Percentiles rank a stretch among this genome's conserved stretches.
phyloP scores from a whole-genome alignment of 2,113 vertebrate species.

The Oryzias javanicus region DNA sequence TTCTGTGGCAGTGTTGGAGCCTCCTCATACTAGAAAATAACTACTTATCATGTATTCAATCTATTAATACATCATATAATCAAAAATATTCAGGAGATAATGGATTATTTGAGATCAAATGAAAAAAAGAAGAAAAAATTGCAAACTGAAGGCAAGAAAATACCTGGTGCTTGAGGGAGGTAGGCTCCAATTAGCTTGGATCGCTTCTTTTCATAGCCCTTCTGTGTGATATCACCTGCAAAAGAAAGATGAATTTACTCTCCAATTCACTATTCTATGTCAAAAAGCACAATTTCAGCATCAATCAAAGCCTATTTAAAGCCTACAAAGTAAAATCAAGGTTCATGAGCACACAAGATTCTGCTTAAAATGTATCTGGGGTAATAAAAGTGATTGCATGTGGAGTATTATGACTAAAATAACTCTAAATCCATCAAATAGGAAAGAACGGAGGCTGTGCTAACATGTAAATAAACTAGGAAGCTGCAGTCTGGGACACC shows the following conservation, averaged over 20 bases:
- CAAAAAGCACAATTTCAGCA: not conserved
- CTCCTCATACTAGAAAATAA: not conserved
- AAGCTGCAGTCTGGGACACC: not conserved
- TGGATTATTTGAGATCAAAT: not conserved
- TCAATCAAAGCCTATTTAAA: not conserved
- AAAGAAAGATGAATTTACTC: not conserved
- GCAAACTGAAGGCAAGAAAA: not conserved
- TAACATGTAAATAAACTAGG: not conserved
- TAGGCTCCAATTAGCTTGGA: conserved; percentile 70
- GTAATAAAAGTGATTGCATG: not conserved
- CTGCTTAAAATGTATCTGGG: not conserved
- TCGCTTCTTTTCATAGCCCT: conserved; percentile 74
- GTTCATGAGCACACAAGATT: not conserved
- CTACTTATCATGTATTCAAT: too few relatives aligned
- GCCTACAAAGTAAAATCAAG: not conserved
- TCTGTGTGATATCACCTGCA: conserved; percentile 74
- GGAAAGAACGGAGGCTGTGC: too few relatives aligned
- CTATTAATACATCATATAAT: too few relatives aligned
- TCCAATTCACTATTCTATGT: not conserved
- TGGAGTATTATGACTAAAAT: too few relatives aligned
- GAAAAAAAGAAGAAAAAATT: not conserved
- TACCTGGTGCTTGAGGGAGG: conserved; percentile 65
- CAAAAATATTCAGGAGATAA: too few relatives aligned
- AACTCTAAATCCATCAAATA: too few relatives aligned
- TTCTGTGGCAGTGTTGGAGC: too few relatives aligned